Base-by-base conservation (phyloP, 2,888 invertebrate genomes). In the Campaea margaritaria region DNA sequence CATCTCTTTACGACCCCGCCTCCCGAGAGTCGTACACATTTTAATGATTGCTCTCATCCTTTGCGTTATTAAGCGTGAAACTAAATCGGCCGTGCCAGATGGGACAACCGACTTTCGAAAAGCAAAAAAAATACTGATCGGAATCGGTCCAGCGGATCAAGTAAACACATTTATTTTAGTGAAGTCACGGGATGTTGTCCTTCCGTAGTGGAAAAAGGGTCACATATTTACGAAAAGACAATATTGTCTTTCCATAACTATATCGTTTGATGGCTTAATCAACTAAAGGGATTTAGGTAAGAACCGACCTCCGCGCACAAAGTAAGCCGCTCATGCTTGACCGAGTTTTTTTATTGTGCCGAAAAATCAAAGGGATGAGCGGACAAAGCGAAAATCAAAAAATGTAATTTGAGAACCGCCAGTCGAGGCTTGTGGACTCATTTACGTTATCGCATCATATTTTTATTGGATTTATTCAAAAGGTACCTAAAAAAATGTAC, bases 161-260 rank as follows among this genome's bases (percentile, higher is more conserved):
- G 65, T 64, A 67, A 64, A 69, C 65, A 67, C 64, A 67, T 69
- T 67, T 69, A 67, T 67, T 69, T 63, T 65, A 64, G 69, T 58
- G 58, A 64, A 67, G 67, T 67, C 69, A 67, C 67, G 69, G 69
- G 65, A 62, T 67, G 64, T 65, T 64, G 65, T 64, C 67, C 67
- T 65, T 66, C 61, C 64, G 58, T 61, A 63, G 69, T 67, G 69
- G 64, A 69, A 69, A 68, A 67, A 69, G 61, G 69, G 67, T 64
- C 69, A 65, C 64, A 67, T 67, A 67, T 69, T 67, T 69, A 67
- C 64, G 62, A 61, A 67, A 67, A 64, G 67, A 62, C 69, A 65
- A 69, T 70, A 68, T 68, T 65, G 66, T 67, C 65, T 67, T 68
- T 63, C 66, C 62, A 67, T 65, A 70, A 68, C 68, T 67, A 61